Evolutionary conservation across 1,140 invertebrate species (phyloP).

Genomic region (Acromyrmex heyeri): DNA sequence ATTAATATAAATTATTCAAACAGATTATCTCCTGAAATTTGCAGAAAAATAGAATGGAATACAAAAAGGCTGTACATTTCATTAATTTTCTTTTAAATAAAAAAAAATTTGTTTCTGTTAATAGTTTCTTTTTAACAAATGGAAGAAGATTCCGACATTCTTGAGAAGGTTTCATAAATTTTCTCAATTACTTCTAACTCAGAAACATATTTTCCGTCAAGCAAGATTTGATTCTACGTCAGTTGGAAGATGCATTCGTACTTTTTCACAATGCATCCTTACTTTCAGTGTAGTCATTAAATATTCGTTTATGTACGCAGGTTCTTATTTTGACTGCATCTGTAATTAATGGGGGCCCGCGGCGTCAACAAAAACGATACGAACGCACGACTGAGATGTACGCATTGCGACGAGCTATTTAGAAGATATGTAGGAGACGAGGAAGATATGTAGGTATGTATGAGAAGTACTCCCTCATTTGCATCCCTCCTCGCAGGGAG

Average conservation of each 20-base stretch:
- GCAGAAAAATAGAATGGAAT: background rate
- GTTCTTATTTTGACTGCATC: constrained; percentile 4
- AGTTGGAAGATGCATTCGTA: background rate
- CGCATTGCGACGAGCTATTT: constrained; percentile 28
- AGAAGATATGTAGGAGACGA: constrained; percentile 15
- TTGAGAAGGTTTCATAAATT: background rate
- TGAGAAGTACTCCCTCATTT: constrained; percentile 51
- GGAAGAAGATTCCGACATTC: background rate
- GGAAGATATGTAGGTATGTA: constrained; percentile 27
- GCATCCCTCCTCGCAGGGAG: constrained; percentile 54
- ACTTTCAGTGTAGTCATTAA: background rate
- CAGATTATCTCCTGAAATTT: background rate
- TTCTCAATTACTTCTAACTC: background rate
- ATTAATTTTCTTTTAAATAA: background rate
- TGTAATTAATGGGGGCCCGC: constrained; percentile 33
- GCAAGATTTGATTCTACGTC: background rate
- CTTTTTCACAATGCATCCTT: background rate
- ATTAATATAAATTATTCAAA: background rate
- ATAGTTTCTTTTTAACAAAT: background rate
- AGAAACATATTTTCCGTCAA: background rate
- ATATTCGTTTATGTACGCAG: background rate
- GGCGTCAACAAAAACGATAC: constrained; percentile 31
- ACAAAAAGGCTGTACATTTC: background rate
- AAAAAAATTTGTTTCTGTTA: background rate
- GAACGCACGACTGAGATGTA: background rate